These are phyloP conservation scores for Bryconaethiops microstoma DNA, from an alignment of 2,797 vertebrate species.

Conservation along the genomic window DNA sequence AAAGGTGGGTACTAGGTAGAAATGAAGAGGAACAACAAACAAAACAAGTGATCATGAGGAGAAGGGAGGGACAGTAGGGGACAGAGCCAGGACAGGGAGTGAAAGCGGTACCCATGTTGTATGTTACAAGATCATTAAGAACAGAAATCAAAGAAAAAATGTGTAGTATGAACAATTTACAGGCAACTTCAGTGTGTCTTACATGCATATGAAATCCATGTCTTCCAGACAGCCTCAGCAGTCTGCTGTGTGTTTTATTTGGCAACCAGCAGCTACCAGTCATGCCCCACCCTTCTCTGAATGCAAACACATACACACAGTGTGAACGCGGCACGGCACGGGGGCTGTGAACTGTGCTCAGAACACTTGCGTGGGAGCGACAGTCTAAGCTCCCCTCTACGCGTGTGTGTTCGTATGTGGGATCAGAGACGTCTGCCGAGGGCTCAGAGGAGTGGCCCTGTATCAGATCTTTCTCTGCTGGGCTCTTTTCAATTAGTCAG, in stretches of 20 bases:
- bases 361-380: slow-evolving; percentile 37
- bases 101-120: too few species aligned
- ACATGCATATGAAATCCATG: slow-evolving; percentile 39
- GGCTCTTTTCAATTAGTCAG: slow-evolving; percentile 79
- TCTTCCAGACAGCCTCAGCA: slow-evolving; percentile 45
- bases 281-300: slow-evolving; percentile 32
- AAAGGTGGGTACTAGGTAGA: neutral
- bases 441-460: slow-evolving; percentile 33
- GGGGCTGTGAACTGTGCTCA: slow-evolving; percentile 30
- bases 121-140: neutral
- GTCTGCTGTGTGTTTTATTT: slow-evolving; percentile 36
- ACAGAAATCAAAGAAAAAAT: too few species aligned
- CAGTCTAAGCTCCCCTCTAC: slow-evolving; percentile 17
- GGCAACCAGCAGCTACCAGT: slow-evolving; percentile 30
- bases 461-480: slow-evolving; percentile 76
- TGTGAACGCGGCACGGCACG: slow-evolving; percentile 29
- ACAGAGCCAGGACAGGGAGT: neutral
- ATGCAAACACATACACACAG: slow-evolving; percentile 30
- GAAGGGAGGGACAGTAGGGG: neutral
- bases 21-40: neutral
- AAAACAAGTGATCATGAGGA: neutral
- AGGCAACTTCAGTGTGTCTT: neutral
- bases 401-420: slow-evolving; percentile 19
- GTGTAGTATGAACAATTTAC: neutral
- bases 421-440: slow-evolving; percentile 54